Evolutionary conservation across 1,140 invertebrate species (phyloP), one percentile per base, ranked within the genome.

Genomic region (Habropoda laboriosa): DNA sequence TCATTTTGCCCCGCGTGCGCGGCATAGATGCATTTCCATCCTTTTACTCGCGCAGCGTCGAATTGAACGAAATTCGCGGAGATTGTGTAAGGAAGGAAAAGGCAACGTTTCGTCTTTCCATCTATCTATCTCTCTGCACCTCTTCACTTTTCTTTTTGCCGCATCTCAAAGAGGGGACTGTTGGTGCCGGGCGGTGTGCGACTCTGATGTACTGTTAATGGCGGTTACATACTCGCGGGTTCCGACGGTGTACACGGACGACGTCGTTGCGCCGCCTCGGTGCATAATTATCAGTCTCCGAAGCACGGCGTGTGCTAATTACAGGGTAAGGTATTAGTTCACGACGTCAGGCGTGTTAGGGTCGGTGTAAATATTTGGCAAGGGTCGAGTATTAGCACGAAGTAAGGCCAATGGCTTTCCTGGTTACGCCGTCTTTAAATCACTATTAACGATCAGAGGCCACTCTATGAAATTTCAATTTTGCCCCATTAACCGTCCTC

Each of bases 241-340:
- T 74, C 30, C 57, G 57, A 3, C 80, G 57, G 67, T 58, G 74
- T 45, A 77, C 42, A 81, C 55, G 81, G 64, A 78, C 61, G 72
- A 60, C 57, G 71, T 80, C 55, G 77, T 81, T 75, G 78, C 70
- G 74, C 55, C 71, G 47, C 67, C 42, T 64, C 61, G 55, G 53
- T 75, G 72, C 85, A 83, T 86, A 86, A 86, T 86, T 86, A 86
- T 86, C 84, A 86, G 80, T 82, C 78, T 74, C 51, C 76, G 80
- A 74, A 80, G 70, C 76, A 60, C 72, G 42, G 66, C 55, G 72
- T 68, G 72, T 49, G 85, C 85, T 86, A 86, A 86, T 86, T 86
- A 86, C 81, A 86, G 75, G 63, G 53, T 74, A 86, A 82, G 76
- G 85, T 86, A 86, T 86, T 86, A 86, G 83, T 82, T 86, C 57